Evolutionary conservation across 2,888 invertebrate species (phyloP), one percentile per base, ranked within the genome.

Genomic region (Anticlea derivata): DNA sequence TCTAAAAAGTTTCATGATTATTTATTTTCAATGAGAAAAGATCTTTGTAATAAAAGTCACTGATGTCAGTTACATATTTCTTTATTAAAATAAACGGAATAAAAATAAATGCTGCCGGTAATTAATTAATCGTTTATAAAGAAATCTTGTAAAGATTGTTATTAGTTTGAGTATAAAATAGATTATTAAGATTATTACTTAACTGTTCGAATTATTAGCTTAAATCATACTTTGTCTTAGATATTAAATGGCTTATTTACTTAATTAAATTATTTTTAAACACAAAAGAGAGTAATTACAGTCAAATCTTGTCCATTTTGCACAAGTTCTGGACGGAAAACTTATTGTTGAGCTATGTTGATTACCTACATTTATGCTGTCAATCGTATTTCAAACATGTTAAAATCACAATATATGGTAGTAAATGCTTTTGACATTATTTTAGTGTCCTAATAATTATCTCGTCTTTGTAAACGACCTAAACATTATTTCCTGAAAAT

Each of bases 41-140:
- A 17, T 17, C 17, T 17, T 30, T 8, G 13, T 17, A 41, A 24
- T 31, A 24, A 40, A 40, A 41, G 1, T 6, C 6, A 17, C 5
- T 10, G 7, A 13, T 30, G 0, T 38, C 20, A 29, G 35, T 35
- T 43, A 44, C 37, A 45, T 17, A 22, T 29, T 48, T 56, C 46
- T 53, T 54, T 50, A 46, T 34, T 41, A 31, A 40, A 50, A 50
- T 49, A 55, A 55, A 50, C 38, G 30, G 31, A 44, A 37, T 52
- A 48, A 39, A 60, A 55, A 51, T 58, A 60, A 60, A 62, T 53
- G 50, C 58, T 48, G 37, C 4, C n/a, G 11, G 37, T 37, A 26
- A 26, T 6, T 46, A 23, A 50, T 11, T 26, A 1, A 10, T 5
- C 4, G 8, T 6, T 26, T 24, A n/a, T n/a, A n/a, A n/a, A n/a